Evolutionary conservation across 2,797 vertebrate genomes (phyloP).

Genomic region (Parauchenoglanis punctatus): DNA sequence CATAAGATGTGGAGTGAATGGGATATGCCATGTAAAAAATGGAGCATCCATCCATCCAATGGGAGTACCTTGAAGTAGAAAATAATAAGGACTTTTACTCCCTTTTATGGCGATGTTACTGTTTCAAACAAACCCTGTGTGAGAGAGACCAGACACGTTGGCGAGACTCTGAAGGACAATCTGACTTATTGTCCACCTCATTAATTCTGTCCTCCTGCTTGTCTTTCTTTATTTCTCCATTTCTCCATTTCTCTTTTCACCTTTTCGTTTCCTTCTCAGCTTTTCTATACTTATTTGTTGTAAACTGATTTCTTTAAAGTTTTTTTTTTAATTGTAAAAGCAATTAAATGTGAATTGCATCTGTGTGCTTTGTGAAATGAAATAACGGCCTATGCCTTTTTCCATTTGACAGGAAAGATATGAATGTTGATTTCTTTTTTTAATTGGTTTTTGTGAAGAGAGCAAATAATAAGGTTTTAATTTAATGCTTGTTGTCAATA

Average conservation of each 20-base stretch:
- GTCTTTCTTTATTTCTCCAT: constrained; percentile 1
- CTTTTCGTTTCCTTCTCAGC: constrained; percentile 33
- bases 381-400: neutral
- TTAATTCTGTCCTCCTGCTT: constrained; percentile 9
- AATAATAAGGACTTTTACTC: neutral
- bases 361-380: neutral
- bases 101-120: neutral
- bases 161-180: constrained; percentile 27
- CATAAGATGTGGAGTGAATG: constrained; percentile 15
- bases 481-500: constrained; percentile 23
- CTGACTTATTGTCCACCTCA: constrained; percentile 30
- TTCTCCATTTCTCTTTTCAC: constrained; percentile 29
- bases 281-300: neutral
- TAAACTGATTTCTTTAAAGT: neutral
- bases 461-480: constrained; percentile 10
- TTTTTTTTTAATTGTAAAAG: neutral
- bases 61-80: neutral
- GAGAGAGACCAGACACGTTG: neutral
- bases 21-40: neutral
- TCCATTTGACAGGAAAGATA: neutral
- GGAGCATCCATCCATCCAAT: neutral
- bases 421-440: constrained; percentile 35
- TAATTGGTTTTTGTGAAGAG: constrained; percentile 36
- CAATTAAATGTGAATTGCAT: constrained; percentile 3
- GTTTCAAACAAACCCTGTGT: neutral